Evolutionary conservation across 2,888 invertebrate genomes (phyloP), one percentile per base, ranked within the genome.

Genomic region (Notodonta ziczac): DNA sequence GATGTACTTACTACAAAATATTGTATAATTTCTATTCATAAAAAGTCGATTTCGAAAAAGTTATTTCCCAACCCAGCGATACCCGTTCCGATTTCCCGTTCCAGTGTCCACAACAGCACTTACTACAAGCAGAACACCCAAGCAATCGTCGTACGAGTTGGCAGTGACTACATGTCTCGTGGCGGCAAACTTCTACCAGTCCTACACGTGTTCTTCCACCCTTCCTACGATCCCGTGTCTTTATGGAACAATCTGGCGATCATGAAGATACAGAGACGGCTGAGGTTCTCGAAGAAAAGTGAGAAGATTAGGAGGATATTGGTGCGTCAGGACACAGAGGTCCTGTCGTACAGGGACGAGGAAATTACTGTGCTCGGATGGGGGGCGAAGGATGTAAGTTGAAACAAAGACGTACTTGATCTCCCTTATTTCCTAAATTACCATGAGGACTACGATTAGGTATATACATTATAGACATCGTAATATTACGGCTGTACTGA

Each of bases 171-270:
- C 61, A 66, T 75, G 3, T 62, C 57, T 2, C 58, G 57, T 4
- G 66, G 51, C 4, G 88, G 88, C 0, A 74, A 77, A 6, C 52
- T 75, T 0, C 64, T 84, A 4, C 67, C 76, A 2, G 63, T 82
- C 0, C 44, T 55, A 2, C 62, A 77, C 1, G 44, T 84, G 2
- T 61, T 72, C 62, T 78, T 84, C 61, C 83, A 87, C 56, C 85
- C 86, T 0, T 12, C 46, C 4, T 87, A 73, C 62, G 62, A 86
- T 24, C 64, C 79, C 0, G 54, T 60, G 0, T 67, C 67, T 2
- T 60, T 86, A 51, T 64, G 62, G 12, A 71, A 85, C 65, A 86
- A 87, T 68, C 62, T 87, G 12, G 84, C 77, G 0, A 72, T 86
- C 8, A 42, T 83, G 9, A 72, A 59, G 52, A 64, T 82, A 55